Evolutionary conservation across 92 coral and sea anemone genomes (phyloP).

Genomic region (Zoanthus gigantus): DNA sequence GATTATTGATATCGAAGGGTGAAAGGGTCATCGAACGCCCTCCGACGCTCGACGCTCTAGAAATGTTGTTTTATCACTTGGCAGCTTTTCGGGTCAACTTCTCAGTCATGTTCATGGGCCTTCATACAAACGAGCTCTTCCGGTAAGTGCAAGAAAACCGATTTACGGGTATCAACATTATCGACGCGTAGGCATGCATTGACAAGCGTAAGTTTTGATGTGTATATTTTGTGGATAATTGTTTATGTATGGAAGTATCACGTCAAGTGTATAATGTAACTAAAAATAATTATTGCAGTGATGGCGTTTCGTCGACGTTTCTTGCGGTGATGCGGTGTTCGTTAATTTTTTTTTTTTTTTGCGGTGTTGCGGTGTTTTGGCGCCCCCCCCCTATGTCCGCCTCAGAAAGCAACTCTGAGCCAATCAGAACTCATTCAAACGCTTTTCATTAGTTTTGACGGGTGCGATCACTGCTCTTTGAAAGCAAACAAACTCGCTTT

Average conservation of each 20-base stretch:
- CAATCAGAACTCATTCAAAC: no score
- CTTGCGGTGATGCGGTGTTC: background rate
- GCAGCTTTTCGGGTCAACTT: background rate
- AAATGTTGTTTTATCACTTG: background rate
- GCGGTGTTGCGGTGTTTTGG: constrained; percentile 23
- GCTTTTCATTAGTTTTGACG: no score
- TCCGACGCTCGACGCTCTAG: constrained; percentile 4
- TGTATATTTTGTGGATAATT: constrained; percentile 39
- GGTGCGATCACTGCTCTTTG: no score
- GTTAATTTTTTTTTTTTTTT: no score
- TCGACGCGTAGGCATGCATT: constrained; percentile 6
- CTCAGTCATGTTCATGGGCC: background rate
- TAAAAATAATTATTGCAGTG: constrained; percentile 44
- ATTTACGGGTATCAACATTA: constrained; percentile 5
- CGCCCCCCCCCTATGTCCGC: constrained; percentile 14
- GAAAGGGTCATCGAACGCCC: no score
- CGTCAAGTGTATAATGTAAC: constrained; percentile 43
- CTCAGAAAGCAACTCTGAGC: no score
- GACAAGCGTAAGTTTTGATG: constrained; percentile 40
- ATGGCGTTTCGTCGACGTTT: no score
- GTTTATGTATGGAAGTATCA: constrained; percentile 29
- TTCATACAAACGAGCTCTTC: no score
- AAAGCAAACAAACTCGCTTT: no score
- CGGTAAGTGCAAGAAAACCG: no score
- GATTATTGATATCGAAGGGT: no score